phyloP scores from a whole-genome alignment of 2,888 invertebrate species.

The Macropis europaea region DNA sequence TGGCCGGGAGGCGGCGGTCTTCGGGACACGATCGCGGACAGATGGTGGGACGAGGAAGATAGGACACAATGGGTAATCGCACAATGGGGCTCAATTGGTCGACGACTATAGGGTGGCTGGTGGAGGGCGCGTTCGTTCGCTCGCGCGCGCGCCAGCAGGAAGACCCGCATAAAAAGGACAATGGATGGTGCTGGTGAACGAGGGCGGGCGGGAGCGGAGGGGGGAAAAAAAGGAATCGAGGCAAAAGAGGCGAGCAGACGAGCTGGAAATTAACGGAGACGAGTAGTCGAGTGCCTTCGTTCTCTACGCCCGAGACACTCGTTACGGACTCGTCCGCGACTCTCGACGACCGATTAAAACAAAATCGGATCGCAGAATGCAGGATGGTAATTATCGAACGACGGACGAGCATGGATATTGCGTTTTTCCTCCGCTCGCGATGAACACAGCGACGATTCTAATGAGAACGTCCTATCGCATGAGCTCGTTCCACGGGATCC shows the following conservation, averaged over 20 bases:
- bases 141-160: conserved; percentile 40
- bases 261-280: conserved; percentile 45
- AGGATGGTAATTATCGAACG: conserved; percentile 34
- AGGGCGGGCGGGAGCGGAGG: too few species aligned
- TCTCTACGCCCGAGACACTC: conserved; percentile 7
- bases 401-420: conserved; percentile 33
- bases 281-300: conserved; percentile 27
- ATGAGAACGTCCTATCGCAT: conserved; percentile 25
- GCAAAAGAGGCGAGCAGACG: conserved; percentile 14
- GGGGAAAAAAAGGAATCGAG: conserved; percentile 17
- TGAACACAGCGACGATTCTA: conserved; percentile 12
- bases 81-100: conserved; percentile 59
- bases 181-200: conserved; percentile 41
- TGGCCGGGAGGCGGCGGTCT: conserved; percentile 43
- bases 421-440: conserved; percentile 12
- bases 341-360: conserved; percentile 20
- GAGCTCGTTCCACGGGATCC: background rate
- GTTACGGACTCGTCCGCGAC: conserved; percentile 9
- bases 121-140: too few species aligned
- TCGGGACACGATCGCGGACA: conserved; percentile 37
- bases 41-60: conserved; percentile 5
- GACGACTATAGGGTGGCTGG: conserved; percentile 47
- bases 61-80: conserved; percentile 53
- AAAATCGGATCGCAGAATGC: conserved; percentile 32
- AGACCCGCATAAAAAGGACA: conserved; percentile 56